These are phyloP conservation scores for Leucophora obtusa DNA, from an alignment of 2,888 invertebrate species.

Conservation along the genomic window DNA sequence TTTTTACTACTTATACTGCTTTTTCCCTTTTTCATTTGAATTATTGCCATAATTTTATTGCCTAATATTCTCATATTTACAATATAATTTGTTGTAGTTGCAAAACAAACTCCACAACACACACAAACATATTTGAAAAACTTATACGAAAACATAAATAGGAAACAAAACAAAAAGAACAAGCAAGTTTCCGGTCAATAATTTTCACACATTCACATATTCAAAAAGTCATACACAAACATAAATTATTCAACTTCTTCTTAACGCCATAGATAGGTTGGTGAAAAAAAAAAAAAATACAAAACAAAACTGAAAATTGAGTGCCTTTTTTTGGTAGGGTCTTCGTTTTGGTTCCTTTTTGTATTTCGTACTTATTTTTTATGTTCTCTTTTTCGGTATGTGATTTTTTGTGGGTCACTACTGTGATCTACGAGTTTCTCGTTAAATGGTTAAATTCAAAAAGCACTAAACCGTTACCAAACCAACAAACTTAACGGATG, in stretches of 20 bases:
- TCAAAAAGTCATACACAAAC: slow-evolving; percentile 41
- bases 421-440: slow-evolving; percentile 51
- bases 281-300: slow-evolving; percentile 11
- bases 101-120: background rate
- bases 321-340: background rate
- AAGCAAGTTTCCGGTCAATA: slow-evolving; percentile 53
- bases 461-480: slow-evolving; percentile 50
- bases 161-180: slow-evolving; percentile 21
- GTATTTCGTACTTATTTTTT: slow-evolving; percentile 34
- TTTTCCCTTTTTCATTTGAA: slow-evolving; percentile 17
- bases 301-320: slow-evolving; percentile 6
- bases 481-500: slow-evolving; percentile 60
- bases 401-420: slow-evolving; percentile 52
- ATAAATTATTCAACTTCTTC: slow-evolving; percentile 47
- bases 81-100: slow-evolving; percentile 39
- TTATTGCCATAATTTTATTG: slow-evolving; percentile 49
- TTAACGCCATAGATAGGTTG: slow-evolving; percentile 46
- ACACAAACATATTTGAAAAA: background rate
- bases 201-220: slow-evolving; percentile 60
- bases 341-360: background rate
- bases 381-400: slow-evolving; percentile 16
- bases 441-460: slow-evolving; percentile 42
- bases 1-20: background rate
- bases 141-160: no score
- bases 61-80: slow-evolving; percentile 54